Evolutionary conservation across 2,888 invertebrate species (phyloP), one percentile per base, ranked within the genome.

Genomic region (Cancer borealis): DNA sequence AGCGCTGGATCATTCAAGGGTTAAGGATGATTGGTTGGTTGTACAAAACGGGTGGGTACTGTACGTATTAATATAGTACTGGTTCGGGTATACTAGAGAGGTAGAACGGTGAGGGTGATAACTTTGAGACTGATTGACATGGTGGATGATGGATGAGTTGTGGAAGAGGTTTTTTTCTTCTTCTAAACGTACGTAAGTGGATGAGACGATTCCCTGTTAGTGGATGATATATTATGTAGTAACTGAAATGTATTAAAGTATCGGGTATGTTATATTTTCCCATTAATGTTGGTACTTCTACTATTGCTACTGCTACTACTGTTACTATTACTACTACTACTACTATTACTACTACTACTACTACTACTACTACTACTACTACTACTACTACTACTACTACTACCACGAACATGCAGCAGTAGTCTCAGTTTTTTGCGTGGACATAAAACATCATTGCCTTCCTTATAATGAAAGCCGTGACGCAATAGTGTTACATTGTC

Each of bases 351-450:
- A 21, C 66, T 66, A n/a, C n/a, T 66, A 21, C 66, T 66, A 21
- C 17, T 21, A 21, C 66, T 66, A 66, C 8, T 66, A 66, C 66
- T 66, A 66, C 66, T 66, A 21, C n/a, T 66, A 66, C 66, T 66
- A 66, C 73, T 73, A n/a, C 73, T 73, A n/a, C 73, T 73, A 73
- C n/a, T 73, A 73, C 73, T 73, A 73, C 73, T 73, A n/a, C 73
- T 73, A 73, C 73, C n/a, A 73, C 73, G 39, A 39, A 39, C 39
- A 39, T 39, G 39, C 39, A 39, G 39, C 39, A 39, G 39, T 39
- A 39, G 39, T 39, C 39, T 39, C 39, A 39, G 39, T 39, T 39
- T 39, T 39, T 39, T 39, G 39, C 39, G 39, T 39, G 39, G 39
- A 0, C 39, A 39, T 39, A 39, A 39, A 39, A 39, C 39, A 39